A percentile compares a stretch with the other conserved stretches of the same genome.
Conservation (phyloP, 2,797 vertebrate genomes). For the Buceros bicornis region DNA sequence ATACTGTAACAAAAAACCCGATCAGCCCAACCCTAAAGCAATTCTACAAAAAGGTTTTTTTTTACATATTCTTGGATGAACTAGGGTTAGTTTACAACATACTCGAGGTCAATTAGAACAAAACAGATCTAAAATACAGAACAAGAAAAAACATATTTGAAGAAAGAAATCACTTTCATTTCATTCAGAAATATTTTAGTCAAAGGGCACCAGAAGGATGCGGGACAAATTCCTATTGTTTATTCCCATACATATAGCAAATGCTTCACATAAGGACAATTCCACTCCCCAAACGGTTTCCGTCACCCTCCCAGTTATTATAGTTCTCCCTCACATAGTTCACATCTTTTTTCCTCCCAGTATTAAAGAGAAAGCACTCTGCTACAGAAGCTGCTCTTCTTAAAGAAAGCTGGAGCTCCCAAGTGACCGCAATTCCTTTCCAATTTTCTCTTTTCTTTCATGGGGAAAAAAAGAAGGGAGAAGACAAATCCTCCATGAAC, state of each 20-base stretch:
- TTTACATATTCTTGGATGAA: background rate
- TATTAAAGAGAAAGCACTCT: background rate
- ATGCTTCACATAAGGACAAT: background rate
- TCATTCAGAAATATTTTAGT: slow-evolving; percentile 22
- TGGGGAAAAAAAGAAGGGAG: background rate
- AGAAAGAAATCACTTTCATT: background rate
- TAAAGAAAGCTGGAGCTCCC: background rate
- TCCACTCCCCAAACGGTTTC: background rate
- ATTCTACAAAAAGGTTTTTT: background rate
- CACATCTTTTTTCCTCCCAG: background rate
- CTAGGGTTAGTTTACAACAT: background rate
- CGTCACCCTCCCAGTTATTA: background rate
- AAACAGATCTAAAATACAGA: background rate
- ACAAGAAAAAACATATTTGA: background rate
- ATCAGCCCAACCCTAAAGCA: background rate
- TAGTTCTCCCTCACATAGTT: background rate
- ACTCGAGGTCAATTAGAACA: background rate
- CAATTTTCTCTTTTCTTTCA: background rate
- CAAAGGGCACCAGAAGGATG: background rate
- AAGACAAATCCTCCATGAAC: background rate
- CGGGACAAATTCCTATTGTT: background rate
- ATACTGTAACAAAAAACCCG: background rate
- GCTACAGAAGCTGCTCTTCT: background rate
- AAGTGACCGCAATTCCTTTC: background rate
- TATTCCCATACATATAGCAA: background rate